Evolutionary conservation across 2,888 invertebrate genomes (phyloP), one percentile per base, ranked within the genome.

Genomic region (Megamerina dolium): DNA sequence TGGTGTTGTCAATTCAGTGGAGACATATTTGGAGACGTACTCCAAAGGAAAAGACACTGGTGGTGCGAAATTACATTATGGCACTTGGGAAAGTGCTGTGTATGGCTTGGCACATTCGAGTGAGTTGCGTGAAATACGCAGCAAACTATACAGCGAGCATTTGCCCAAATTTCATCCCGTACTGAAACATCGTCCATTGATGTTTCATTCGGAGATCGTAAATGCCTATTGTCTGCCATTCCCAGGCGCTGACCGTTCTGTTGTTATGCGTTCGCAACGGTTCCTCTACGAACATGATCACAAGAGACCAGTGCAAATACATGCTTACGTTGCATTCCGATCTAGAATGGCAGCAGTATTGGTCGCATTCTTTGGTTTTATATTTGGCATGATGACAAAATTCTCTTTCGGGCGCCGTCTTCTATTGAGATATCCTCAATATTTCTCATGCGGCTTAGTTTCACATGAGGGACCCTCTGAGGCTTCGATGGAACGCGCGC

Each of bases 41-140:
- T 45, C 37, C 1, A 60, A 62, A 44, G 67, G 59, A 3, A 66
- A 57, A 4, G 56, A 55, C 3, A 29, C 40, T 12, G 48, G 54
- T 2, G 79, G 77, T 5, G 73, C 85, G 1, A 51, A 64, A 4
- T 58, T 87, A 30, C 85, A 96, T 73, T 85, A 80, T 63, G 92
- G 86, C 12, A 96, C 96, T 0, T 95, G 91, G 84, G 84, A 89
- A 63, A 92, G 94, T 0, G 79, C 87, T 0, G 78, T 96, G 4
- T 75, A 91, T 64, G 85, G 89, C 0, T 58, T 94, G 39, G 79
- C 82, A 1, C 72, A 85, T 64, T 59, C 69, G 2, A 54, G 73
- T 40, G 85, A 91, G 58, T 66, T 93, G 42, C 70, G 73, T 4
- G 70, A 68, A 0, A 64, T 94, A 9, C 77, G 93, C 23, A 70